Conservation (phyloP, 2,113 vertebrate species). For the Osmerus mordax region DNA sequence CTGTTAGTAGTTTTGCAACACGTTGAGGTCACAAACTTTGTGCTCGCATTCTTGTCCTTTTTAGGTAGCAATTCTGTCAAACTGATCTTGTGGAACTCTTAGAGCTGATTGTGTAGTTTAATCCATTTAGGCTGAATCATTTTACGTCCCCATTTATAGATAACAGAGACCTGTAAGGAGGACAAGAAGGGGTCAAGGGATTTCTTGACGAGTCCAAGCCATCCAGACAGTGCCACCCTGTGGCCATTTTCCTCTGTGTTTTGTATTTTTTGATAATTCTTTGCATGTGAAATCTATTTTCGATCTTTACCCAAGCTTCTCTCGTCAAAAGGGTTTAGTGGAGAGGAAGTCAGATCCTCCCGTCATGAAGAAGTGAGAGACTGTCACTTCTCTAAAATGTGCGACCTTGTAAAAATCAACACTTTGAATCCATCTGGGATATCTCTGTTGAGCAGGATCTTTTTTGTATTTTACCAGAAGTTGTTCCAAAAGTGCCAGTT, state of each 20-base stretch:
- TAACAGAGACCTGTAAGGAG: slow-evolving; percentile 27
- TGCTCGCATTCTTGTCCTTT: slow-evolving; percentile 59
- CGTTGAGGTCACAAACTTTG: slow-evolving; percentile 43
- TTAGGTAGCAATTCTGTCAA: slow-evolving; percentile 53
- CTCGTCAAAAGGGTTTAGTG: slow-evolving; percentile 31
- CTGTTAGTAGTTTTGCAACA: slow-evolving; percentile 52
- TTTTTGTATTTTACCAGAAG: not conserved
- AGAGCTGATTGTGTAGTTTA: slow-evolving; percentile 54
- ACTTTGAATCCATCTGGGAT: slow-evolving; percentile 24
- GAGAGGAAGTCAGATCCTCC: slow-evolving; percentile 41
- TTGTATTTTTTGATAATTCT: slow-evolving; percentile 40
- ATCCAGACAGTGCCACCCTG: slow-evolving; percentile 63
- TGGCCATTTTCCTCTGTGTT: slow-evolving; percentile 46
- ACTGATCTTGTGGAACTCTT: slow-evolving; percentile 31
- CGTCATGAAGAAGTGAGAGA: slow-evolving; percentile 34
- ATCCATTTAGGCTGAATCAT: slow-evolving; percentile 50
- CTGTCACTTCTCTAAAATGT: slow-evolving; percentile 17
- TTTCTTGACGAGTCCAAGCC: slow-evolving; percentile 25
- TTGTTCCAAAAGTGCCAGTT: not conserved
- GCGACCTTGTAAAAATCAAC: slow-evolving; percentile 22
- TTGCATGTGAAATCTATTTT: slow-evolving; percentile 53
- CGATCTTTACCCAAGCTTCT: slow-evolving; percentile 22
- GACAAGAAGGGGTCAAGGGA: slow-evolving; percentile 9
- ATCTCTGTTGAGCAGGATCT: slow-evolving; percentile 17
- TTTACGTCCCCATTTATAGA: slow-evolving; percentile 24